Evolutionary conservation across 2,888 invertebrate genomes (phyloP).

Genomic region (Imbricaverruca yamaguchii): DNA sequence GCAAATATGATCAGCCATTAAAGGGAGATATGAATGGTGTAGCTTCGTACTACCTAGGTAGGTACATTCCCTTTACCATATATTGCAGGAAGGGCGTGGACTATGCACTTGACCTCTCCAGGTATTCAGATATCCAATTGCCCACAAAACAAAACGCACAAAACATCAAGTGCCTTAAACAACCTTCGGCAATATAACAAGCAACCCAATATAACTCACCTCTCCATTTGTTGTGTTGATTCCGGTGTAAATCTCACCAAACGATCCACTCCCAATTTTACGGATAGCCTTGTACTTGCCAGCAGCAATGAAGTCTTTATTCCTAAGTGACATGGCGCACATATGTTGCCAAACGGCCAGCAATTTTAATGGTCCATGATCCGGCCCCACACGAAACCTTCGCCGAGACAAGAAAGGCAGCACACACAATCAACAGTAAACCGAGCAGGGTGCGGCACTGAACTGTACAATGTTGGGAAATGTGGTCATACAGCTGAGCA

Average conservation of each 20-base stretch:
- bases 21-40: too few relatives aligned
- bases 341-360: background rate
- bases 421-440: background rate
- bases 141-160: too few relatives aligned
- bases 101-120: too few relatives aligned
- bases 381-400: background rate
- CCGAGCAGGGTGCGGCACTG: constrained; percentile 9
- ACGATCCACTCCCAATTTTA: constrained; percentile 98
- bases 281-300: constrained; percentile 90
- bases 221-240: constrained; percentile 84
- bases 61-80: too few relatives aligned
- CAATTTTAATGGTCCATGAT: background rate
- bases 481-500: background rate
- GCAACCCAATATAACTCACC: constrained; percentile 48
- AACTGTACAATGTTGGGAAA: background rate
- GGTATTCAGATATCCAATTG: too few relatives aligned
- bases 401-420: background rate
- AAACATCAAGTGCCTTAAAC: too few relatives aligned
- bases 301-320: constrained; percentile 68
- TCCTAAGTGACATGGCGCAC: constrained; percentile 26
- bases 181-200: too few relatives aligned
- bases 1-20: too few relatives aligned
- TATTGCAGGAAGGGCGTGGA: too few relatives aligned
- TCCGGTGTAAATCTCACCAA: constrained; percentile 86
- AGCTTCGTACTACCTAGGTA: too few relatives aligned